These are phyloP conservation scores for Picathartes gymnocephalus DNA, from an alignment of 2,113 vertebrate species.

Conservation along the genomic window DNA sequence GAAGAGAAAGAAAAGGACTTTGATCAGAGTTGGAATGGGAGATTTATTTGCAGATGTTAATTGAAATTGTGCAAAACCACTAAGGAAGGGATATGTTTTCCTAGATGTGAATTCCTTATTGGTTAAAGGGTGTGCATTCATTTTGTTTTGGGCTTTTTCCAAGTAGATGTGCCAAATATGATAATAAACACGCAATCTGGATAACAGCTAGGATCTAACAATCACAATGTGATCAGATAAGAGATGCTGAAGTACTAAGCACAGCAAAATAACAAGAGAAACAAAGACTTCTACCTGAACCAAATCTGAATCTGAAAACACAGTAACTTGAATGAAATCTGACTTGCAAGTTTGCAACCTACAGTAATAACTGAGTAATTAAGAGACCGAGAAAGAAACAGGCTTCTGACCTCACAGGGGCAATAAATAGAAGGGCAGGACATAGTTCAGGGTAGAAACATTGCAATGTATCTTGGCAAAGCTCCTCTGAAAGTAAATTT, in stretches of 20 bases:
- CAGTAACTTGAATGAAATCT: not conserved
- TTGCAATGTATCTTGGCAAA: not conserved
- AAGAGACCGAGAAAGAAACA: not conserved
- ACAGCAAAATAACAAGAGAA: not conserved
- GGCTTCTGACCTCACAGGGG: not conserved
- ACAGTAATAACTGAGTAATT: not conserved
- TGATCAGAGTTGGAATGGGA: not conserved
- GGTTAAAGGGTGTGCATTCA: not conserved
- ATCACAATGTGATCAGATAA: not conserved
- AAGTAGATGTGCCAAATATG: conserved; percentile 17
- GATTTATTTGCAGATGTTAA: conserved; percentile 31
- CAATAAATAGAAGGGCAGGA: not conserved
- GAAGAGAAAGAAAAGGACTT: conserved; percentile 16
- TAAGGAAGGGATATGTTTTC: not conserved
- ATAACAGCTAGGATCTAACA: conserved; percentile 5
- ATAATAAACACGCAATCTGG: not conserved
- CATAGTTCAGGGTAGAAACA: not conserved
- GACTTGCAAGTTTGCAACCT: not conserved
- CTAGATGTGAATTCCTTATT: conserved; percentile 27
- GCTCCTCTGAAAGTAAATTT: not conserved
- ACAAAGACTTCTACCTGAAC: not conserved
- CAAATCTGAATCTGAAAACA: not conserved
- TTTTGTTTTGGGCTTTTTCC: conserved; percentile 6
- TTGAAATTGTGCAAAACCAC: conserved; percentile 25
- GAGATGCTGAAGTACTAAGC: conserved; percentile 1